phyloP scores from a whole-genome alignment of 2,888 invertebrate genomes.

The Asteroscopus sphinx region DNA sequence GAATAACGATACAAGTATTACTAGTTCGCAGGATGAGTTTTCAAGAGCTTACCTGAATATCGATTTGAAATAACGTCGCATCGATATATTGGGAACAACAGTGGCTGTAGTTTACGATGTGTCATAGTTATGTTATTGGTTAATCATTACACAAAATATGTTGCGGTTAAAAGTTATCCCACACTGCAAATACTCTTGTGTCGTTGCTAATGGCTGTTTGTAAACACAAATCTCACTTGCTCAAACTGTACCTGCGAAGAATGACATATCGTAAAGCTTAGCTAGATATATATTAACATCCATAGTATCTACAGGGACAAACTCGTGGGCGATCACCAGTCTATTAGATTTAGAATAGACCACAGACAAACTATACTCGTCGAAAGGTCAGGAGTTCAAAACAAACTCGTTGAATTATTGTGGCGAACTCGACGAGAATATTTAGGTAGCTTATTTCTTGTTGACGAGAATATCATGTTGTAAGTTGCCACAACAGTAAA shows the following conservation, averaged over 20 bases:
- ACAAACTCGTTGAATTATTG: constrained; percentile 14
- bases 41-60: constrained; percentile 13
- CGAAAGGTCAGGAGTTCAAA: constrained; percentile 36
- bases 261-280: not conserved
- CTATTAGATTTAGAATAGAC: constrained; percentile 40
- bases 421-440: not conserved
- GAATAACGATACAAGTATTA: not conserved
- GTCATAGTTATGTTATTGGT: too few species aligned
- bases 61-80: constrained; percentile 6
- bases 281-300: constrained; percentile 5
- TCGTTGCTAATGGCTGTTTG: too few species aligned
- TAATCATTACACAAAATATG: too few species aligned
- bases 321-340: constrained; percentile 29
- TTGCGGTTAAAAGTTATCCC: too few species aligned
- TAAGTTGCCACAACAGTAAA: too few species aligned
- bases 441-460: too few species aligned
- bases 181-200: not conserved
- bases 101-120: too few species aligned
- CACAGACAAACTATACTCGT: constrained; percentile 9
- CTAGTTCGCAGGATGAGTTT: not conserved
- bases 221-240: too few species aligned
- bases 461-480: too few species aligned
- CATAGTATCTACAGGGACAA: constrained; percentile 21
- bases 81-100: constrained; percentile 16
- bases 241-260: too few species aligned